Conservation (phyloP, 2,888 invertebrate species). For the Patella depressa region DNA sequence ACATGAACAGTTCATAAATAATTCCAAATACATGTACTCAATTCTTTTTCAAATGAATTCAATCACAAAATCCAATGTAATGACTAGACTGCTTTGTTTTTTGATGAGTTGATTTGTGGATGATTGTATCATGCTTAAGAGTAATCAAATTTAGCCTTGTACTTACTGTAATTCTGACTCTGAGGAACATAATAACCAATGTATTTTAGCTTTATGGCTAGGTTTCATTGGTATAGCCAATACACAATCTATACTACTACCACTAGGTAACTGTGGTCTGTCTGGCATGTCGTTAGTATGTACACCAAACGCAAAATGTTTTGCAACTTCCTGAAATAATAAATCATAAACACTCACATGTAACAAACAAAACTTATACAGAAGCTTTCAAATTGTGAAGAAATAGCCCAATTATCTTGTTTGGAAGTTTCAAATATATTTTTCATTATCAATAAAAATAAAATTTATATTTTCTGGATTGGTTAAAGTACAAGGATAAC, state of each 20-base stretch:
- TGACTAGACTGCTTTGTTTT: too few relatives aligned
- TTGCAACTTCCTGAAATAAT: slow-evolving; percentile 47
- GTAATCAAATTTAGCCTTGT: neutral
- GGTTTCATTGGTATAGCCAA: slow-evolving; percentile 82
- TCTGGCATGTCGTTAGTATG: slow-evolving; percentile 85
- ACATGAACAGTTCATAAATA: neutral
- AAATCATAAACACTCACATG: neutral
- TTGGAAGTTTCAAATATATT: neutral
- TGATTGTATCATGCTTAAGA: too few relatives aligned
- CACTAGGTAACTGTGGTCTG: slow-evolving; percentile 80
- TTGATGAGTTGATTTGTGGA: too few relatives aligned
- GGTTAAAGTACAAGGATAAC: too few relatives aligned
- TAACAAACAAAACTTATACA: neutral
- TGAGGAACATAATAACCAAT: slow-evolving; percentile 86
- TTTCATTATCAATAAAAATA: neutral
- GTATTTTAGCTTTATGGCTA: slow-evolving; percentile 78
- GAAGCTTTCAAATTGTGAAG: neutral
- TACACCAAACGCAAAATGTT: slow-evolving; percentile 76
- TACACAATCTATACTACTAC: slow-evolving; percentile 81
- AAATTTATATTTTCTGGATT: neutral
- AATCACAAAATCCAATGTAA: too few relatives aligned
- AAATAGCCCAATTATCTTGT: neutral
- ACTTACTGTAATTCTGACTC: slow-evolving; percentile 84
- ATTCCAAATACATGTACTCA: neutral
- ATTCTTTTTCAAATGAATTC: slow-evolving; percentile 1